Conservation (phyloP, 2,888 invertebrate species). For the Cantharis rufa region DNA sequence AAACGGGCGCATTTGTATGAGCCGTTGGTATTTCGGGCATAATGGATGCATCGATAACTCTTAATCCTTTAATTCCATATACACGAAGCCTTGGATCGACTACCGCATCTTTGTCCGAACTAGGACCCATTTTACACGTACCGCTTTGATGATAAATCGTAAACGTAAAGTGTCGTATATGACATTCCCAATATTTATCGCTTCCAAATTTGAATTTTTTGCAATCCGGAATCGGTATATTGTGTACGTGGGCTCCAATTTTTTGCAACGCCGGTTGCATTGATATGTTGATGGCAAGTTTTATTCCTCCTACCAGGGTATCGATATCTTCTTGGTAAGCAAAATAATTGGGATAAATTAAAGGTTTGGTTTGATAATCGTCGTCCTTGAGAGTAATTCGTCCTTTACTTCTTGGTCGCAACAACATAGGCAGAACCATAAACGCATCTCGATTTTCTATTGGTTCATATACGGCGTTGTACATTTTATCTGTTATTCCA, state of each 20-base stretch:
- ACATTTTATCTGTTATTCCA: constrained; percentile 54
- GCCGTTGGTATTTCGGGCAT: constrained; percentile 79
- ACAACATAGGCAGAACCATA: constrained; percentile 59
- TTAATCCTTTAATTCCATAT: constrained; percentile 67
- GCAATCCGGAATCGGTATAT: constrained; percentile 66
- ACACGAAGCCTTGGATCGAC: constrained; percentile 67
- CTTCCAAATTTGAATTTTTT: constrained; percentile 62
- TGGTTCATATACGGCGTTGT: constrained; percentile 47
- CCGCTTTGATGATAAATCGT: constrained; percentile 72
- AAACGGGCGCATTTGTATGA: constrained; percentile 77
- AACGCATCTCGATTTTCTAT: constrained; percentile 54
- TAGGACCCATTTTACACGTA: constrained; percentile 70
- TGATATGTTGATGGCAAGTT: constrained; percentile 62
- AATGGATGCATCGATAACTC: constrained; percentile 79
- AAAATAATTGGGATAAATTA: constrained; percentile 67
- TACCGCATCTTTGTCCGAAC: constrained; percentile 63
- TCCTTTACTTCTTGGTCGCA: constrained; percentile 67
- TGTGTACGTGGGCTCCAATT: constrained; percentile 63
- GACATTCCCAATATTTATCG: constrained; percentile 73
- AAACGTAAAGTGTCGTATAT: constrained; percentile 67
- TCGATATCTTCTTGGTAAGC: constrained; percentile 63
- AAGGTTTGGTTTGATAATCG: constrained; percentile 62
- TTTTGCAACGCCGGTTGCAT: constrained; percentile 63
- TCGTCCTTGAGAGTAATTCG: constrained; percentile 59
- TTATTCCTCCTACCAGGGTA: constrained; percentile 68